Evolutionary conservation across 2,888 invertebrate species (phyloP).

Genomic region (Aleiodes leptofemur): DNA sequence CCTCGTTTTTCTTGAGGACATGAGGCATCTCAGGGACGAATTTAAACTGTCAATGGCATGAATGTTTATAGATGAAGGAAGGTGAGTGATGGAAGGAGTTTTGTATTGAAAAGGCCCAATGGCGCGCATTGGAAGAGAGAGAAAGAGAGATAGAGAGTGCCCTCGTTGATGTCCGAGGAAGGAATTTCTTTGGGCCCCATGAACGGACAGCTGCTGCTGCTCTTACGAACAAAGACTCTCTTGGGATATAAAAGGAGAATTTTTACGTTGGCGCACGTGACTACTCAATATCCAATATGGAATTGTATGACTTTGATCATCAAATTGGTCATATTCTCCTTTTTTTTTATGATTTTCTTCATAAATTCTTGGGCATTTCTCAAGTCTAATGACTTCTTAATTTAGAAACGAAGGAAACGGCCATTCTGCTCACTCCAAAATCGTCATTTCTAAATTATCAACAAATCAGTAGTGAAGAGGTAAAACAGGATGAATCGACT

Average conservation of each 20-base stretch:
- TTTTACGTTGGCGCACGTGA: slow-evolving; percentile 70
- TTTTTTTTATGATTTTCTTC: too few species aligned
- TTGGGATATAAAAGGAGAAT: slow-evolving; percentile 71
- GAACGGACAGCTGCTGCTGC: slow-evolving; percentile 69
- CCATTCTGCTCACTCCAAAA: too few species aligned
- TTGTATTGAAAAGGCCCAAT: slow-evolving; percentile 8
- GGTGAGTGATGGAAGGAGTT: slow-evolving; percentile 27
- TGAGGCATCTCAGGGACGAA: slow-evolving; percentile 9
- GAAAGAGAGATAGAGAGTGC: slow-evolving; percentile 43
- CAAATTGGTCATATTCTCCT: too few species aligned
- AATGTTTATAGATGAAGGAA: slow-evolving; percentile 37
- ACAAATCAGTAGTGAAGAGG: too few species aligned
- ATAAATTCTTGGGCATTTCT: too few species aligned
- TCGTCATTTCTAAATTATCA: too few species aligned
- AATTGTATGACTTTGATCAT: slow-evolving; percentile 28
- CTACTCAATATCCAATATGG: slow-evolving; percentile 54
- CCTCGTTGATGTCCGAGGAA: slow-evolving; percentile 65
- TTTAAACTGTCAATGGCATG: slow-evolving; percentile 14
- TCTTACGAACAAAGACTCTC: slow-evolving; percentile 54
- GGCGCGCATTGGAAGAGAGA: neutral
- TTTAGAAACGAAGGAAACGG: too few species aligned
- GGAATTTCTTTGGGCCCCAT: slow-evolving; percentile 68
- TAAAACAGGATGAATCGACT: too few species aligned
- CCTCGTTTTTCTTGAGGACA: slow-evolving; percentile 2
- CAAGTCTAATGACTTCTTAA: too few species aligned